Base-by-base conservation (phyloP, 1,140 invertebrate genomes). In the Apocrypta bakeri region DNA sequence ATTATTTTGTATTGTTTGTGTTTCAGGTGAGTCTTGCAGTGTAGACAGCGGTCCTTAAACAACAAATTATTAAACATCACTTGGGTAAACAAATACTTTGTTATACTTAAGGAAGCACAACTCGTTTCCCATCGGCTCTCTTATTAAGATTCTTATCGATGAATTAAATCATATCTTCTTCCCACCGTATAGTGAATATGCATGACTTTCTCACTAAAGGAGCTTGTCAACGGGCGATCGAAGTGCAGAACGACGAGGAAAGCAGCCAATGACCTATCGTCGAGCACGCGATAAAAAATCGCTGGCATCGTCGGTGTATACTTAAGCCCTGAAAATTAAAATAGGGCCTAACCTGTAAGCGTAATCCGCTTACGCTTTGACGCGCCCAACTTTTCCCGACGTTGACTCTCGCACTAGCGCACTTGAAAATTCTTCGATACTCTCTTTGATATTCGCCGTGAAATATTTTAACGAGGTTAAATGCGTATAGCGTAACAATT, bases 1-100 rank as follows among this genome's bases (percentile, higher is more conserved):
- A n/a, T n/a, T n/a, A n/a, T 27, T 12, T 74, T 25, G 3, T n/a
- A 37, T 42, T 37, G 42, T 81, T 27, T 74, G 0, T 74, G 61
- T 81, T 81, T 29, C 79, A 81, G 79, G 79, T 81, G 71, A 81
- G 79, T 80, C 1, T 24, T 21, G 33, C 9, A 24, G 33, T 37
- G n/a, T n/a, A n/a, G n/a, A n/a, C n/a, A n/a, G n/a, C n/a, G n/a
- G n/a, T n/a, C n/a, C n/a, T n/a, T n/a, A n/a, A n/a, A n/a, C n/a
- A n/a, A n/a, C n/a, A n/a, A n/a, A n/a, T n/a, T n/a, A n/a, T n/a
- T n/a, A n/a, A n/a, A n/a, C n/a, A n/a, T n/a, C n/a, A n/a, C n/a
- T n/a, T n/a, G n/a, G n/a, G n/a, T n/a, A n/a, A n/a, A n/a, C n/a
- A n/a, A n/a, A n/a, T n/a, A n/a, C n/a, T n/a, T n/a, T n/a, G n/a